These are phyloP conservation scores for Heterotilapia buettikoferi DNA, from an alignment of 2,113 vertebrate genomes.

Conservation along the genomic window DNA sequence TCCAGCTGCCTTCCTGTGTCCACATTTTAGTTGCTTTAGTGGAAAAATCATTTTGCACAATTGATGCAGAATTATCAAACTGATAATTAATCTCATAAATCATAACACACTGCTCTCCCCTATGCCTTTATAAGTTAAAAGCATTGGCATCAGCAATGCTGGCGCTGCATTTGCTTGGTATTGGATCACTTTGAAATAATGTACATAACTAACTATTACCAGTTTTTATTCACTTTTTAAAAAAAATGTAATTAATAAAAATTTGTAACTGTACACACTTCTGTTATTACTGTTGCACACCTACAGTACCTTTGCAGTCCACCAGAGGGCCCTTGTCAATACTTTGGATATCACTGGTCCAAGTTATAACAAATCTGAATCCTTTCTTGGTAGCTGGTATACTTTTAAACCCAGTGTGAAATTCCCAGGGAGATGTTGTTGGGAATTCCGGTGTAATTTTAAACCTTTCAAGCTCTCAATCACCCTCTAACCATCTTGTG, in stretches of 20 bases:
- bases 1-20: background rate
- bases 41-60: background rate
- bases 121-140: background rate
- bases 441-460: background rate
- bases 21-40: background rate
- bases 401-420: background rate
- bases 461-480: background rate
- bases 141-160: background rate
- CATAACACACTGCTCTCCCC: background rate
- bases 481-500: background rate
- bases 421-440: background rate
- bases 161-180: rapidly evolving
- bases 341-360: background rate
- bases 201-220: background rate
- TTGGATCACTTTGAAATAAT: background rate
- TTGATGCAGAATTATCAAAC: background rate
- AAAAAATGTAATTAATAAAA: background rate
- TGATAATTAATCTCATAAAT: background rate
- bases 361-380: background rate
- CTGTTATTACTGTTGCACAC: background rate
- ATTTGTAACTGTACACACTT: background rate
- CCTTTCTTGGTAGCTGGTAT: background rate
- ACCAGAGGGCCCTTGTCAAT: background rate
- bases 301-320: background rate
- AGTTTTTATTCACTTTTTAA: background rate